phyloP scores from a whole-genome alignment of 2,888 invertebrate species.

The Lottia scabra region DNA sequence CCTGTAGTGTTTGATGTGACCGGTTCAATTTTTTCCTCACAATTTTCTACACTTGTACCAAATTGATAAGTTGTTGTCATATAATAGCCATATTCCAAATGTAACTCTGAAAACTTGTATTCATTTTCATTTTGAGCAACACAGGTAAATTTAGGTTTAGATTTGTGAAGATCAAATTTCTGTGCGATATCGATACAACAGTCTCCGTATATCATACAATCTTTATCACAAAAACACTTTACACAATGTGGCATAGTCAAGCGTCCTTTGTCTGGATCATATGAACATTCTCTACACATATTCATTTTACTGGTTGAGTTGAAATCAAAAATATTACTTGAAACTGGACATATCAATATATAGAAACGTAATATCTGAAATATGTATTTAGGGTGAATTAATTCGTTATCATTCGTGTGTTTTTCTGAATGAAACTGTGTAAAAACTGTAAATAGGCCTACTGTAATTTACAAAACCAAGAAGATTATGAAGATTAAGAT shows the following conservation, averaged over 20 bases:
- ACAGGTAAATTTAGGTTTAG: neutral
- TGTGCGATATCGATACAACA: slow-evolving; percentile 19
- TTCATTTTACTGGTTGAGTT: neutral
- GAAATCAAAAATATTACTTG: too few species aligned
- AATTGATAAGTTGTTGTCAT: neutral
- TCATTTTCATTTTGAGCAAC: neutral
- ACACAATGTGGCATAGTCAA: neutral
- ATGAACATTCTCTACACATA: neutral
- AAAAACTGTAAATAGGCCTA: too few species aligned
- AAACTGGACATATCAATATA: too few species aligned
- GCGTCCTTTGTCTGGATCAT: neutral
- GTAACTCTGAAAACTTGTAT: neutral
- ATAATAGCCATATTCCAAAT: slow-evolving; percentile 4
- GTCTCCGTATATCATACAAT: slow-evolving; percentile 17
- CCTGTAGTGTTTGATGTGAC: neutral
- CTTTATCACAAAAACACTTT: slow-evolving; percentile 15
- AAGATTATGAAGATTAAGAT: too few species aligned
- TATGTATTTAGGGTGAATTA: too few species aligned
- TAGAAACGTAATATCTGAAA: too few species aligned
- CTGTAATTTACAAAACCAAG: too few species aligned
- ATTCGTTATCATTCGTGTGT: too few species aligned
- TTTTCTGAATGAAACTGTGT: too few species aligned
- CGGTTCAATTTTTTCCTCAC: neutral
- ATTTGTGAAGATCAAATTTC: neutral
- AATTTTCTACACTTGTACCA: neutral